These are phyloP conservation scores for Lepidostoma basale DNA, from an alignment of 1,140 invertebrate genomes.

Conservation along the genomic window DNA sequence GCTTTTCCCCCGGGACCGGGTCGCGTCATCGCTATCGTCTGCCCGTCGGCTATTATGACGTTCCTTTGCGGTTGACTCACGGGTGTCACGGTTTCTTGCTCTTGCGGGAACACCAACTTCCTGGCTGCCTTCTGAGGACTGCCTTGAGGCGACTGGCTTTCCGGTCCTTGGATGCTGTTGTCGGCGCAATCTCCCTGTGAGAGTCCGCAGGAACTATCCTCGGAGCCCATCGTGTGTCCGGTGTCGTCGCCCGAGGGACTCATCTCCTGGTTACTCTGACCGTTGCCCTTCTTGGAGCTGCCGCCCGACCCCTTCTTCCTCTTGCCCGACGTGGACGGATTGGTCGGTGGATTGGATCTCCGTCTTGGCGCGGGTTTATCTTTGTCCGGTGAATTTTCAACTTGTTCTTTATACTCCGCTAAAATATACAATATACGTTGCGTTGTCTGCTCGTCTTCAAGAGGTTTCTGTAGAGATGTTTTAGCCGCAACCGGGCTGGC, in stretches of 20 bases:
- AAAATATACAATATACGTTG: slow-evolving; percentile 81
- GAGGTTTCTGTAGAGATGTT: slow-evolving; percentile 73
- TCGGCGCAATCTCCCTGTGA: slow-evolving; percentile 62
- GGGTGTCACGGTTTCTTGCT: slow-evolving; percentile 45
- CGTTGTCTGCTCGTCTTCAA: slow-evolving; percentile 82
- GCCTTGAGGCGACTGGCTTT: slow-evolving; percentile 58
- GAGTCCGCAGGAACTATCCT: slow-evolving; percentile 72
- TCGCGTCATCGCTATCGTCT: slow-evolving; percentile 57
- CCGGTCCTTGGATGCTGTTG: slow-evolving; percentile 50
- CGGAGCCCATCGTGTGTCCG: slow-evolving; percentile 70
- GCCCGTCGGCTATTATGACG: slow-evolving; percentile 64
- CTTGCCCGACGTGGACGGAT: slow-evolving; percentile 72
- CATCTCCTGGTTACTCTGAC: slow-evolving; percentile 55
- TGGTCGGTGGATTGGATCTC: slow-evolving; percentile 75
- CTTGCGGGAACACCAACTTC: slow-evolving; percentile 55
- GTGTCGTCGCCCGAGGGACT: slow-evolving; percentile 68
- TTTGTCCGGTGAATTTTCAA: slow-evolving; percentile 80
- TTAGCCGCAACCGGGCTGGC: slow-evolving; percentile 69
- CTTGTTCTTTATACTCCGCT: slow-evolving; percentile 79
- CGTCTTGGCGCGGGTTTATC: slow-evolving; percentile 80
- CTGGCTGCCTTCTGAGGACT: slow-evolving; percentile 57
- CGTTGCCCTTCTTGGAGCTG: slow-evolving; percentile 59
- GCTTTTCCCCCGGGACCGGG: slow-evolving; percentile 60
- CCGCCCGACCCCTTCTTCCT: slow-evolving; percentile 72
- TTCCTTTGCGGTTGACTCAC: slow-evolving; percentile 51